Base-by-base conservation (phyloP, 2,888 invertebrate genomes). In the Acrobasis suavella region DNA sequence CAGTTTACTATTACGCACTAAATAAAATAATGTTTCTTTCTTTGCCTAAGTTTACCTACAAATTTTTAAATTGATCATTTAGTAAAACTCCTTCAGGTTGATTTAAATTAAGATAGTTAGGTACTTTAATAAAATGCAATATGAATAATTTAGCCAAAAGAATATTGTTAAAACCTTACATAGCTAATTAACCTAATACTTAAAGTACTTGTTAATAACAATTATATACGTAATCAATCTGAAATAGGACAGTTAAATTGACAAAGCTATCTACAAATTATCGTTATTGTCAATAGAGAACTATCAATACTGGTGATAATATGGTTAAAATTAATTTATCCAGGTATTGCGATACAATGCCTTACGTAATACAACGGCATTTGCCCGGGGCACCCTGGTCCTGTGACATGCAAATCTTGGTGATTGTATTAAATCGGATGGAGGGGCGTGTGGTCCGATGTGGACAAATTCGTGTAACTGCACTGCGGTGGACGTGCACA, bases 361-460 rank as follows among this genome's bases (percentile, higher is more conserved):
- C 79, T 79, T 76, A 75, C 79, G 79, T 82, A 80, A 83, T 80
- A 76, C 80, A 80, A 72, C 76, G 73, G 75, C 74, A 81, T 77
- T 82, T 79, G 82, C 82, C 81, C 74, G 76, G 77, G 82, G 80
- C 78, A 72, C 73, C 74, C 70, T 74, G 72, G 75, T 79, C 85
- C 90, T 91, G 85, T 92, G 91, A 86, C 88, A 92, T 91, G 91
- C 91, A 92, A 92, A 92, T 92, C 87, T 86, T 86, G 82, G 80
- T 90, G 87, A 91, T 92, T 83, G 81, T 85, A 90, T 92, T 91
- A 91, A 91, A 90, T 87, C 86, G 82, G 75, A 81, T 81, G 84
- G 81, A 83, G 83, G 77, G 83, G 82, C 81, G 80, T 81, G 83
- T 78, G 79, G 73, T 75, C 75, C 75, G 72, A 73, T 81, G 75